Conservation (phyloP, 2,113 vertebrate species). For the Bufo gargarizans region DNA sequence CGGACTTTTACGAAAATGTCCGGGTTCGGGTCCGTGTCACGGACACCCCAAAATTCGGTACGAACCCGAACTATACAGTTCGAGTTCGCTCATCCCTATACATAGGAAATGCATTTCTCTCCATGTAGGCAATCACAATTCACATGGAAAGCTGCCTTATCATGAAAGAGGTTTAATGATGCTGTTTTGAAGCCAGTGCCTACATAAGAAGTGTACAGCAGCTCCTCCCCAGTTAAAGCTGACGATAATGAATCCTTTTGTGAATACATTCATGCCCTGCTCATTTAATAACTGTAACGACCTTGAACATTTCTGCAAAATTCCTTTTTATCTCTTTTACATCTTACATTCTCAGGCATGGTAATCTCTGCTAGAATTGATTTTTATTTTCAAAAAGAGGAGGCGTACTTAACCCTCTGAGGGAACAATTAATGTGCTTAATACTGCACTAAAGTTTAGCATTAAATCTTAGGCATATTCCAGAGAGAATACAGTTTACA, state of each 20-base stretch:
- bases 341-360: conserved; percentile 54
- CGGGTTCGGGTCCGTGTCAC: no score
- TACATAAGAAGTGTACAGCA: conserved; percentile 19
- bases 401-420: conserved; percentile 48
- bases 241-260: conserved; percentile 51
- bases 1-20: no score
- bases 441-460: conserved; percentile 53
- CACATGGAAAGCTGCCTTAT: background rate
- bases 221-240: conserved; percentile 34
- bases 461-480: conserved; percentile 43
- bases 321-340: conserved; percentile 52
- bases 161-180: background rate
- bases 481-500: conserved; percentile 49
- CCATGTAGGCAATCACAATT: background rate
- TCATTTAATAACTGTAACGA: conserved; percentile 55
- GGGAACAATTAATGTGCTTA: conserved; percentile 59
- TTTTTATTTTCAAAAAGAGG: conserved; percentile 40
- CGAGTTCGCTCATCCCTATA: no score
- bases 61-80: no score
- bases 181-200: background rate
- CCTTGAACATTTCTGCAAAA: conserved; percentile 51
- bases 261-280: conserved; percentile 55
- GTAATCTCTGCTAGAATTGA: conserved; percentile 55
- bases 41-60: no score
- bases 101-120: background rate